These are phyloP conservation scores for Damaliscus lunatus DNA, from an alignment of 2,113 vertebrate species.

Conservation along the genomic window DNA sequence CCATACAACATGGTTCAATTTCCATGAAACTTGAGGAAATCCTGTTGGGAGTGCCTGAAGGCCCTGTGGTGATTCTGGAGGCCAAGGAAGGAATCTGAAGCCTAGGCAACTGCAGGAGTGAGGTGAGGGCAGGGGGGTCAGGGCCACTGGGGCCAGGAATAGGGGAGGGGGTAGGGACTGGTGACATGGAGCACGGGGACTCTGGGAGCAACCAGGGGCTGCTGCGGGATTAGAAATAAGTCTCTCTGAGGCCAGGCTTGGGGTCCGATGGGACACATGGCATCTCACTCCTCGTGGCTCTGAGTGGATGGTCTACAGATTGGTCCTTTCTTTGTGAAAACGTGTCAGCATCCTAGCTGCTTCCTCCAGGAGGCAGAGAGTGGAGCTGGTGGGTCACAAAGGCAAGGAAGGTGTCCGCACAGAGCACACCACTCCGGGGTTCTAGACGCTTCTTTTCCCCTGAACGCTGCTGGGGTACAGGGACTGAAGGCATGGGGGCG, in stretches of 20 bases:
- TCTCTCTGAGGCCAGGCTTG: neutral
- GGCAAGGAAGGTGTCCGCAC: neutral
- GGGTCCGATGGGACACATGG: neutral
- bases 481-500: rapidly evolving
- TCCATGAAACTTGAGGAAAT: neutral
- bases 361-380: neutral
- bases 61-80: neutral
- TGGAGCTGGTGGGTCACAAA: neutral
- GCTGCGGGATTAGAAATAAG: rapidly evolving
- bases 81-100: neutral
- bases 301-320: neutral
- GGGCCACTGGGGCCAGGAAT: neutral
- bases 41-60: neutral
- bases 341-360: rapidly evolving
- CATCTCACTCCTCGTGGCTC: neutral
- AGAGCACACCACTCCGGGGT: neutral
- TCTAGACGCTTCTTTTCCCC: neutral
- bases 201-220: neutral
- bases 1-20: neutral
- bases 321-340: neutral
- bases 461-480: rapidly evolving
- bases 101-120: neutral
- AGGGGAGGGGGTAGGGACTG: neutral
- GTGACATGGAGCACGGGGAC: neutral
- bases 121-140: neutral